phyloP scores from a whole-genome alignment of 2,888 invertebrate species.

The Cataglyphis livida region DNA sequence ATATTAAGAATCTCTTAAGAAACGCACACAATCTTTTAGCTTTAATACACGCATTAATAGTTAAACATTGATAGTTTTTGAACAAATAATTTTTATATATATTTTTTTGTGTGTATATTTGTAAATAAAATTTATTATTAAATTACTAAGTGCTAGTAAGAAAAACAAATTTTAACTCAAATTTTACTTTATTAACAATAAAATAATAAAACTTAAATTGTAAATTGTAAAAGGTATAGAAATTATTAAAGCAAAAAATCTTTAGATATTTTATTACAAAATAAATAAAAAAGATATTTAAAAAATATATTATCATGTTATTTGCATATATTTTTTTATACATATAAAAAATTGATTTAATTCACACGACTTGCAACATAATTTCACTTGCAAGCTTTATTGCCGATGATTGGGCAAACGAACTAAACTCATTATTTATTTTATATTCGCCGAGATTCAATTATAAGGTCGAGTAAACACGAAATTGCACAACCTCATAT shows the following conservation, averaged over 20 bases:
- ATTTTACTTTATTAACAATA: neutral
- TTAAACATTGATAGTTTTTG: too few relatives aligned
- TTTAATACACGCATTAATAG: too few relatives aligned
- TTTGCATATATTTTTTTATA: neutral
- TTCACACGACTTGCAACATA: neutral
- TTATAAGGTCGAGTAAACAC: neutral
- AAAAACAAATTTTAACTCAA: neutral
- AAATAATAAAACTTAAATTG: neutral
- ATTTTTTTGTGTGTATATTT: neutral
- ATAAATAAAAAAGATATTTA: neutral
- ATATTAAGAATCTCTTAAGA: neutral
- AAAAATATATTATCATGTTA: neutral
- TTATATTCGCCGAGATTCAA: constrained; percentile 21
- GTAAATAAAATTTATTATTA: neutral
- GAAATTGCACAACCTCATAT: constrained; percentile 7
- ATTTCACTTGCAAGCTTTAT: constrained; percentile 14
- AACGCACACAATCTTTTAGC: neutral
- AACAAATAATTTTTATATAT: neutral
- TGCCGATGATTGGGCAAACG: neutral
- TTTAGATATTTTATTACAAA: neutral
- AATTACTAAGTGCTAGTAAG: neutral
- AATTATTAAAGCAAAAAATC: neutral
- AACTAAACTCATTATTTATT: constrained; percentile 31
- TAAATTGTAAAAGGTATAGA: neutral
- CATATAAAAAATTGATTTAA: neutral